phyloP scores from a whole-genome alignment of 2,888 invertebrate species.

The Clunio marinus region DNA sequence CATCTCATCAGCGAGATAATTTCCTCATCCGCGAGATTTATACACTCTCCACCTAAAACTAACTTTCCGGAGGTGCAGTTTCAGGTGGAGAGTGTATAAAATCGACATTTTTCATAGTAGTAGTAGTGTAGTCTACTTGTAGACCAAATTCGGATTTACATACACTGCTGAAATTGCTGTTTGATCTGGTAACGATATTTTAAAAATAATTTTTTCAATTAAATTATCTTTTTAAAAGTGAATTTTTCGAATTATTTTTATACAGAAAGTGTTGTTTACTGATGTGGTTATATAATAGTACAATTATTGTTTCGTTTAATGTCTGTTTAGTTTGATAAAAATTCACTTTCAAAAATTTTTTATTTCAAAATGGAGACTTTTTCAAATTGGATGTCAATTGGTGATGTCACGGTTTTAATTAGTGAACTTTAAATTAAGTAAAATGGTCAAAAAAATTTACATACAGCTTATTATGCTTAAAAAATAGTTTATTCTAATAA shows the following conservation, averaged over 20 bases:
- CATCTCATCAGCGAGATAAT: no score
- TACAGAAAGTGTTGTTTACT: background rate
- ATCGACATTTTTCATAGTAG: no score
- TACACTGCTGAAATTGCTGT: constrained; percentile 31
- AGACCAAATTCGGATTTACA: no score
- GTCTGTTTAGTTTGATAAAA: background rate
- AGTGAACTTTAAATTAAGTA: no score
- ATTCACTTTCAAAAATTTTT: background rate
- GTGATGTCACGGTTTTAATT: constrained; percentile 18
- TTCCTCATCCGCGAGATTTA: no score
- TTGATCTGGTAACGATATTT: constrained; percentile 28
- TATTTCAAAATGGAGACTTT: constrained; percentile 32
- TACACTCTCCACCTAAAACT: no score
- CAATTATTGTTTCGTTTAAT: background rate
- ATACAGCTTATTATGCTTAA: no score
- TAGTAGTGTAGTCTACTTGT: no score
- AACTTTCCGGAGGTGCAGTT: no score
- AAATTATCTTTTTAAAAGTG: constrained; percentile 9
- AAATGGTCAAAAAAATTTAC: no score
- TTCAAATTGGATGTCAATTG: constrained; percentile 23
- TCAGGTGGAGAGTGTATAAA: no score
- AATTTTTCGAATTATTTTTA: background rate
- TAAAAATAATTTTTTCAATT: background rate
- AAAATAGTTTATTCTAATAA: no score
- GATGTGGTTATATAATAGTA: background rate